phyloP scores from a whole-genome alignment of 1,140 invertebrate genomes.

The Cydia strobilella region DNA sequence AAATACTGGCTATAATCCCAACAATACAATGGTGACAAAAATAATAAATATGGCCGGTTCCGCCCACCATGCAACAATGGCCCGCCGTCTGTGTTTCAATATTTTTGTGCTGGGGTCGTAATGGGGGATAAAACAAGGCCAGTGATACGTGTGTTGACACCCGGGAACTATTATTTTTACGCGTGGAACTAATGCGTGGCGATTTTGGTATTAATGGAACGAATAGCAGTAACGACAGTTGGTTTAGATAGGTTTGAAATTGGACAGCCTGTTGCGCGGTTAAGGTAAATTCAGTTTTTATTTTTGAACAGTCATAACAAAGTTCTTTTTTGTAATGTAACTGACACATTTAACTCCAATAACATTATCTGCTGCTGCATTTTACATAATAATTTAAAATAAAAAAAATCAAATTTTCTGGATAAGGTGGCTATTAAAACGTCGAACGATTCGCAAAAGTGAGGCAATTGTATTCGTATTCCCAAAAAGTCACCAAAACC shows the following conservation, averaged over 20 bases:
- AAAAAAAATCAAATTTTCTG: too few species aligned
- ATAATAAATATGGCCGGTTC: conserved; percentile 73
- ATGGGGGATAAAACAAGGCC: conserved; percentile 65
- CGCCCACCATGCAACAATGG: conserved; percentile 58
- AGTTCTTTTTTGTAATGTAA: too few species aligned
- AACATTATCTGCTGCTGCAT: too few species aligned
- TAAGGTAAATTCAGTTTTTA: neutral
- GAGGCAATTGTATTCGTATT: conserved; percentile 26
- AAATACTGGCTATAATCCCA: conserved; percentile 74
- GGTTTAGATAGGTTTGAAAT: neutral
- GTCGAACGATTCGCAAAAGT: conserved; percentile 35
- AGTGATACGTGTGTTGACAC: conserved; percentile 52
- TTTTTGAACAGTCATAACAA: too few species aligned
- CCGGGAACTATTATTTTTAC: conserved; percentile 29
- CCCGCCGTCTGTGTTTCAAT: conserved; percentile 57
- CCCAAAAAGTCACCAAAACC: conserved; percentile 38
- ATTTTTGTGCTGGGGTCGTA: conserved; percentile 71
- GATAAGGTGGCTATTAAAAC: neutral
- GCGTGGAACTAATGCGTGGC: conserved; percentile 8
- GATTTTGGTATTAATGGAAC: conserved; percentile 14
- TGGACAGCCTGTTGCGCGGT: conserved; percentile 1
- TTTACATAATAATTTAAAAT: too few species aligned
- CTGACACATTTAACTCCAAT: too few species aligned
- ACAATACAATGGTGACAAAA: conserved; percentile 74
- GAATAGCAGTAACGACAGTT: neutral